Percentiles rank a stretch among this genome's conserved stretches.
phyloP scores from a whole-genome alignment of 1,140 invertebrate species.

The Diachasmimorpha longicaudata region DNA sequence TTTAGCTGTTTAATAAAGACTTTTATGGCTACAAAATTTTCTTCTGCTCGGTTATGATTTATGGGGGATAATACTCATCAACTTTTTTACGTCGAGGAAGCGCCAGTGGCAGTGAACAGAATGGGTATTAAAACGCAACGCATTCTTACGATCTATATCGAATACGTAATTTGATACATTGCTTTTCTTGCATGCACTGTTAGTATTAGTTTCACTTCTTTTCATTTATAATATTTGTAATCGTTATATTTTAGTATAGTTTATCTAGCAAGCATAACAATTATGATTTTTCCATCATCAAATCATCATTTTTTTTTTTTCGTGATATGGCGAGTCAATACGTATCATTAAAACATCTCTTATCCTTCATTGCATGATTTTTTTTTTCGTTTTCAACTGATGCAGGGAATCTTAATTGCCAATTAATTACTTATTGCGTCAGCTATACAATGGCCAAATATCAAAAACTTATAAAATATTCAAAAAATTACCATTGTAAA shows the following conservation, averaged over 20 bases:
- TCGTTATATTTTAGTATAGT: slow-evolving; percentile 42
- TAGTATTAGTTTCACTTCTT: slow-evolving; percentile 34
- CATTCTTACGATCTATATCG: slow-evolving; percentile 43
- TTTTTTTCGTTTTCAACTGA: background rate
- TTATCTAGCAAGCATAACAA: slow-evolving; percentile 61
- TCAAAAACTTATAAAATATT: slow-evolving; percentile 62
- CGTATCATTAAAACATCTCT: slow-evolving; percentile 44
- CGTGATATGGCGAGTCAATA: slow-evolving; percentile 60
- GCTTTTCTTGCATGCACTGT: slow-evolving; percentile 59
- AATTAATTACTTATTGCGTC: slow-evolving; percentile 34
- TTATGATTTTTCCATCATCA: slow-evolving; percentile 41
- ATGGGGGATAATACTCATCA: background rate
- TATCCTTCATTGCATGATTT: background rate
- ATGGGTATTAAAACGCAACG: slow-evolving; percentile 46
- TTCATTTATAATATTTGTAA: slow-evolving; percentile 30
- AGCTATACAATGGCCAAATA: slow-evolving; percentile 55
- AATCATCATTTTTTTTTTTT: slow-evolving; percentile 29
- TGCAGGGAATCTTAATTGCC: background rate
- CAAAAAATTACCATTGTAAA: slow-evolving; percentile 48
- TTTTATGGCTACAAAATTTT: background rate
- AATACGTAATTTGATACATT: slow-evolving; percentile 60
- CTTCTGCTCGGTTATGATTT: background rate
- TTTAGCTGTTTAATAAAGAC: too few species aligned
- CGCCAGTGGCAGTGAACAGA: slow-evolving; percentile 57
- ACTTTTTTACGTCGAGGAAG: slow-evolving; percentile 47